phyloP scores from a whole-genome alignment of 2,888 invertebrate genomes.

The Luperina testacea region DNA sequence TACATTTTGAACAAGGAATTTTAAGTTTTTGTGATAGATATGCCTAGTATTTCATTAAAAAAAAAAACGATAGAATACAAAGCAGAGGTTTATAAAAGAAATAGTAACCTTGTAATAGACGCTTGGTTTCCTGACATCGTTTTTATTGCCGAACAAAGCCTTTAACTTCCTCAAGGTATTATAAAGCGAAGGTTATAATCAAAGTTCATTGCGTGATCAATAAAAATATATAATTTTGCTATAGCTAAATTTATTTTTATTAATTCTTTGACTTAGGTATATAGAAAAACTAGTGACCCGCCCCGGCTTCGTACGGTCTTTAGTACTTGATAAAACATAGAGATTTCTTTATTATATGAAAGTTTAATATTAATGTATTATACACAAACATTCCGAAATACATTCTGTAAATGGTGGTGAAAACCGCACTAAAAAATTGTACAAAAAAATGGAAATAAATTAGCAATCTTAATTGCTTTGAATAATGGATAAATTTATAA shows the following conservation, averaged over 20 bases:
- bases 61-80: conserved; percentile 21
- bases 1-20: not conserved
- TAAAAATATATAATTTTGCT: conserved; percentile 18
- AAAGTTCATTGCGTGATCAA: conserved; percentile 61
- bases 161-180: conserved; percentile 54
- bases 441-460: too few relatives aligned
- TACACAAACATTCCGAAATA: not conserved
- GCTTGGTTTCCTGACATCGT: conserved; percentile 49
- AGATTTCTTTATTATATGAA: not conserved
- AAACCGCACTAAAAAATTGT: not conserved
- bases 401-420: not conserved
- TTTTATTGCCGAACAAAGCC: conserved; percentile 48
- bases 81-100: conserved; percentile 31
- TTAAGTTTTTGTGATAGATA: conserved; percentile 2
- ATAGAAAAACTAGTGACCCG: not conserved
- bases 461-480: too few relatives aligned
- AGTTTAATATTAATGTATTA: not conserved
- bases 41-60: not conserved
- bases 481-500: too few relatives aligned
- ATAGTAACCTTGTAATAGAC: conserved; percentile 51
- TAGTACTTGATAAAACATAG: not conserved
- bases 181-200: conserved; percentile 47
- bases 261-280: not conserved
- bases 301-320: not conserved
- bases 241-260: not conserved